Percentiles rank a stretch among this genome's conserved stretches.
Evolutionary conservation across 2,888 invertebrate genomes (phyloP).

Genomic region (Nomada ferruginata): DNA sequence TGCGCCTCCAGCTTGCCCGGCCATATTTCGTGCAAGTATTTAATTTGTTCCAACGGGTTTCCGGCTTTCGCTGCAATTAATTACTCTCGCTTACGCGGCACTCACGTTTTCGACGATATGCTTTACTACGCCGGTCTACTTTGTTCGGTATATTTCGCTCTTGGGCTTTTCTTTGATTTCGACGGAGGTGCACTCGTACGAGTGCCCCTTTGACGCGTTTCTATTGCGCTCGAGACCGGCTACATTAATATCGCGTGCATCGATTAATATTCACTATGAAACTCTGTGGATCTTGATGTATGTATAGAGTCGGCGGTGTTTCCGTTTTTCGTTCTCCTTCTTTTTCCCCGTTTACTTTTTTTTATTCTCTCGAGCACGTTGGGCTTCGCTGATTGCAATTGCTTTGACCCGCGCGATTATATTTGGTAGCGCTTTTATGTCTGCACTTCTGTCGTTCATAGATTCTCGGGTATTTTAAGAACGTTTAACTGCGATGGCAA

Average conservation of each 20-base stretch:
- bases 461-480: neutral
- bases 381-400: neutral
- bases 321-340: neutral
- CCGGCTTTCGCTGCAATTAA: constrained; percentile 42
- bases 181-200: neutral
- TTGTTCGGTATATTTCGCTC: neutral
- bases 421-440: neutral
- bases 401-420: neutral
- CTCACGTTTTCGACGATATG: constrained; percentile 8
- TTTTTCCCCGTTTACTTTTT: neutral
- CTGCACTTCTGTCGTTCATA: neutral
- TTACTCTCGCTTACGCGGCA: constrained; percentile 29
- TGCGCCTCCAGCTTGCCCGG: neutral
- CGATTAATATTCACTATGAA: constrained; percentile 14
- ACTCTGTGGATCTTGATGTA: neutral
- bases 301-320: neutral
- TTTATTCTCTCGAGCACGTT: neutral
- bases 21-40: constrained; percentile 33
- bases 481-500: neutral
- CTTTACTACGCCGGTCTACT: neutral
- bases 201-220: neutral
- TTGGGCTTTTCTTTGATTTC: neutral
- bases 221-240: neutral
- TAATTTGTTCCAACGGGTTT: constrained; percentile 48
- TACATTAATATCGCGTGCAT: neutral